Evolutionary conservation across 1,140 invertebrate genomes (phyloP).

Genomic region (Euura saliciscinereae): DNA sequence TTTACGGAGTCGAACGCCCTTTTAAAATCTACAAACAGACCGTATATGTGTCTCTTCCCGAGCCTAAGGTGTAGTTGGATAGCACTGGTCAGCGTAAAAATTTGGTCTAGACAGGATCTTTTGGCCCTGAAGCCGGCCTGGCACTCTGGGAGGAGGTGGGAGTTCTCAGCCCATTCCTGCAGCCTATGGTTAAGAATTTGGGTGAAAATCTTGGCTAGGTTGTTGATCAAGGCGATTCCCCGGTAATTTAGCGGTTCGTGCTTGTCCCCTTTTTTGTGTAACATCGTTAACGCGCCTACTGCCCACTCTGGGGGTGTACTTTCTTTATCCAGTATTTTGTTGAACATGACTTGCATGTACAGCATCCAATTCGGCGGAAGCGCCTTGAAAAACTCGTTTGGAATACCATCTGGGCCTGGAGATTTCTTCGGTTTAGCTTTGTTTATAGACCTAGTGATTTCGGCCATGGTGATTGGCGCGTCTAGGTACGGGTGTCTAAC

Average conservation of each 20-base stretch:
- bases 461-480: background rate
- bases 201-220: conserved; percentile 18
- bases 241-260: conserved; percentile 15
- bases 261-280: conserved; percentile 18
- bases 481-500: background rate
- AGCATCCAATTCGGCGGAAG: background rate
- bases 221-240: conserved; percentile 14
- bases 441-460: conserved; percentile 1
- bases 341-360: conserved; percentile 9
- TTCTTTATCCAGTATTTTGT: conserved; percentile 4
- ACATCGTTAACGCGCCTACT: background rate
- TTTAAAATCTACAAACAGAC: conserved; percentile 32
- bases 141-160: conserved; percentile 22
- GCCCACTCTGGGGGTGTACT: conserved; percentile 12
- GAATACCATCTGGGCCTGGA: conserved; percentile 14
- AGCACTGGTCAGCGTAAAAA: conserved; percentile 21
- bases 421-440: background rate
- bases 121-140: conserved; percentile 24
- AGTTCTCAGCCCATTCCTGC: conserved; percentile 20
- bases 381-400: conserved; percentile 12
- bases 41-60: conserved; percentile 20
- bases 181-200: conserved; percentile 16
- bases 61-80: conserved; percentile 18
- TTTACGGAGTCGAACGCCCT: conserved; percentile 27
- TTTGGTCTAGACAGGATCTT: conserved; percentile 22